A percentile compares a stretch with the other conserved stretches of the same genome.
Evolutionary conservation across 2,113 vertebrate genomes (phyloP).

Genomic region (Ochotona princeps): DNA sequence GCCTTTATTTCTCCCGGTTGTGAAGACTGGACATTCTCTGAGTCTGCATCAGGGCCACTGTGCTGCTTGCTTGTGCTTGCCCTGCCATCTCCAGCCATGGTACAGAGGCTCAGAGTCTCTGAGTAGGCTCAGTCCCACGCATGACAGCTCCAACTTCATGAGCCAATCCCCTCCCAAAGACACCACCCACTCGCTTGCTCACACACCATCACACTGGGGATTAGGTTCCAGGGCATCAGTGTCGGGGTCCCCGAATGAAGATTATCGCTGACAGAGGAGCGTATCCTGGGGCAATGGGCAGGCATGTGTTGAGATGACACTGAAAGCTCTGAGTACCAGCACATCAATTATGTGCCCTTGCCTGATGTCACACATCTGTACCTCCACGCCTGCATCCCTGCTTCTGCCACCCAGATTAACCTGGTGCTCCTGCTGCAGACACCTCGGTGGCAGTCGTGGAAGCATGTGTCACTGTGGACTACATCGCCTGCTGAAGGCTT

Average conservation of each 20-base stretch:
- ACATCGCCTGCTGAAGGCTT: neutral
- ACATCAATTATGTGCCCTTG: too few species aligned
- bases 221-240: neutral
- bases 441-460: too few species aligned
- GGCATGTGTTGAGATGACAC: neutral
- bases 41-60: too few species aligned
- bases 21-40: neutral
- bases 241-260: neutral
- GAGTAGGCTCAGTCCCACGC: too few species aligned
- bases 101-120: neutral
- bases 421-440: neutral
- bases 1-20: neutral
- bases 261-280: too few species aligned
- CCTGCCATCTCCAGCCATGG: neutral
- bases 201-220: too few species aligned
- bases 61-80: neutral
- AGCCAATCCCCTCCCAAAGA: neutral
- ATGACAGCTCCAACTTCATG: neutral
- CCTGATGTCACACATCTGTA: too few species aligned
- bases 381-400: too few species aligned
- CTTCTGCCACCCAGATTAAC: fast-evolving
- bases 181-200: too few species aligned
- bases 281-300: neutral
- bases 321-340: fast-evolving
- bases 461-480: too few species aligned